A percentile compares a stretch with the other conserved stretches of the same genome.
Evolutionary conservation across 2,113 vertebrate genomes (phyloP).

Genomic region (Himantopus leucocephalus): DNA sequence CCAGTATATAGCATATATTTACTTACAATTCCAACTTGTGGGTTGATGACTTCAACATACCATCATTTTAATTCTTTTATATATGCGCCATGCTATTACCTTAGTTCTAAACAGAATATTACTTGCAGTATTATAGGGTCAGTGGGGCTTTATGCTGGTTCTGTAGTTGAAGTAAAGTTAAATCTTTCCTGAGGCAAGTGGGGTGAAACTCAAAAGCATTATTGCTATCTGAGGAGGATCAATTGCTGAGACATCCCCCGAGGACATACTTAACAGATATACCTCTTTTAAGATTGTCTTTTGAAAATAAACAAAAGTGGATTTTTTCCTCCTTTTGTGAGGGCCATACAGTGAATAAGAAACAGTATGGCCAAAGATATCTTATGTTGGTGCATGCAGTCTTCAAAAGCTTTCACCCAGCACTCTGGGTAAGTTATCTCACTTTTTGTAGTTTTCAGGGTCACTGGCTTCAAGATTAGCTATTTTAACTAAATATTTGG

Average conservation of each 20-base stretch:
- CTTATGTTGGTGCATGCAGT: neutral
- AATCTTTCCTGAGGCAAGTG: neutral
- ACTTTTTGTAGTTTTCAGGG: neutral
- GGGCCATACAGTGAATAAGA: neutral
- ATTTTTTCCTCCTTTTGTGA: neutral
- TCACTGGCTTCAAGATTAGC: neutral
- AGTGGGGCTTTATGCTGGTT: neutral
- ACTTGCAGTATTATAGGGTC: neutral
- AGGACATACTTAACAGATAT: neutral
- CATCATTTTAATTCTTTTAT: neutral
- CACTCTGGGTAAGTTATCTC: neutral
- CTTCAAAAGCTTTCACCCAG: neutral
- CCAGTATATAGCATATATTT: neutral
- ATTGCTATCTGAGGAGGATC: neutral
- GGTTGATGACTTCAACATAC: neutral
- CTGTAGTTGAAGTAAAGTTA: neutral
- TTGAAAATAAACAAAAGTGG: neutral
- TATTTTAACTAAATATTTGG: neutral
- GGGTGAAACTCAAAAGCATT: neutral
- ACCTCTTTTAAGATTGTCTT: neutral
- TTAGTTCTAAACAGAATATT: neutral
- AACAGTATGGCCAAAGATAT: neutral
- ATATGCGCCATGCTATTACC: neutral
- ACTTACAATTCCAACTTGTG: neutral
- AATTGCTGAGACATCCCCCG: neutral